Base-by-base conservation (phyloP, 2,888 invertebrate species). In the Synergus itoensis region DNA sequence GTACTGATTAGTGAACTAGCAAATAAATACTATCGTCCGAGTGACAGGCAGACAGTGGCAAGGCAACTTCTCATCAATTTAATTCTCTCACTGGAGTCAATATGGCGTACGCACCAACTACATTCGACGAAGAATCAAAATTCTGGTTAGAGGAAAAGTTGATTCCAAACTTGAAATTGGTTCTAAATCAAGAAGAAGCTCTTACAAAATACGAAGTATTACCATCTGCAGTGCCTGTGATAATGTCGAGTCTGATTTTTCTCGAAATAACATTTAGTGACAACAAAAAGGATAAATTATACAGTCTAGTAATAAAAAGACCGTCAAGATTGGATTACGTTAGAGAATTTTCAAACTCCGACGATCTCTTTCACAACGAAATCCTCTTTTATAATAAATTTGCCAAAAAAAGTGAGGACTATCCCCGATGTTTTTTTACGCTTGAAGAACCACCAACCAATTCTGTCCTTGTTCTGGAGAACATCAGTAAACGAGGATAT, bases 361-460 rank as follows among this genome's bases (percentile, higher is more conserved):
- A 40, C 0, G 18, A 45, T 18, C 53, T 79, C 60, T 91, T 91
- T 41, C 82, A 87, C 79, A 92, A 92, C 69, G 91, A 92, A 81
- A 89, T 90, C 14, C 62, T 90, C 0, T 91, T 91, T 63, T 91
- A 91, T 77, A 79, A 82, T 0, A 82, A 67, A 18, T 86, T 86
- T 36, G 81, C 83, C 0, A n/a, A 45, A n/a, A 73, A 53, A 4
- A 53, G 73, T 36, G 36, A 53, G 11, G 53, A 73, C 11, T 21
- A 78, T 0, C 85, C 89, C 0, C 79, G 65, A 4, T 87, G 84
- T 62, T 81, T 86, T 36, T 83, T 85, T 43, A 9, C 80, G 0
- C 57, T 80, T 0, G 82, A 87, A 1, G 83, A 82, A 1, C 40
- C 83, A n/a, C 76, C 62, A 0, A 11, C 73, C 0, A 81, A 87